Evolutionary conservation across 2,797 vertebrate species (phyloP), one percentile per base, ranked within the genome.

Genomic region (Gymnothorax reevesii): DNA sequence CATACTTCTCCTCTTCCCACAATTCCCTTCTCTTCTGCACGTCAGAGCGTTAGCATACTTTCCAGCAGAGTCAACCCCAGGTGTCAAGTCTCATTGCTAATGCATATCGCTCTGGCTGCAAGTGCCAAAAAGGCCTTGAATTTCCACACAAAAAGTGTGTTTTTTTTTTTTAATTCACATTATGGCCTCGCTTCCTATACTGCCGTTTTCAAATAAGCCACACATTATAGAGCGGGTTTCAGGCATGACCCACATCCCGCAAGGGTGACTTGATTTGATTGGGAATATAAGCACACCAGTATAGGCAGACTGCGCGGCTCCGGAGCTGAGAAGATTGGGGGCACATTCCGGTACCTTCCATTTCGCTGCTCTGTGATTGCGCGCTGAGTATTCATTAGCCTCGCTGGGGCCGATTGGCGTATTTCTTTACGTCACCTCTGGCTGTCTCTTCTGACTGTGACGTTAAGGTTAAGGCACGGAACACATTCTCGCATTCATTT

Each of bases 1-100:
- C 87, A 82, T 88, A 90, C 87, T 87, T 86, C 85, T 88, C 87
- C 87, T 86, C 85, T 88, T 84, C 86, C 85, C 87, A 87, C 87
- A 87, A 87, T 87, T 84, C 87, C 85, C 82, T 86, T 83, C 42
- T 57, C 84, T 87, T 87, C 90, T 90, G 87, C 89, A 91, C 90
- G 86, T 89, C 89, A 85, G 88, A 90, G 90, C 89, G 88, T 88
- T 89, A 4, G 83, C 92, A 94, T 94, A 93, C 92, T 93, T 94
- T 95, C 93, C 93, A 93, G 88, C 87, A 85, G 85, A 94, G 92
- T 94, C 93, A 94, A 91, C 87, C 88, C 88, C 85, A 84, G 88
- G 89, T 92, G 91, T 91, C 90, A 85, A 49, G 60, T 71, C 71
- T 88, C 86, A 84, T 84, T 87, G 33, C 57, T 54, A 49, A 10